Evolutionary conservation across 2,113 vertebrate genomes (phyloP), one percentile per base, ranked within the genome.

Genomic region (Pedetes capensis): DNA sequence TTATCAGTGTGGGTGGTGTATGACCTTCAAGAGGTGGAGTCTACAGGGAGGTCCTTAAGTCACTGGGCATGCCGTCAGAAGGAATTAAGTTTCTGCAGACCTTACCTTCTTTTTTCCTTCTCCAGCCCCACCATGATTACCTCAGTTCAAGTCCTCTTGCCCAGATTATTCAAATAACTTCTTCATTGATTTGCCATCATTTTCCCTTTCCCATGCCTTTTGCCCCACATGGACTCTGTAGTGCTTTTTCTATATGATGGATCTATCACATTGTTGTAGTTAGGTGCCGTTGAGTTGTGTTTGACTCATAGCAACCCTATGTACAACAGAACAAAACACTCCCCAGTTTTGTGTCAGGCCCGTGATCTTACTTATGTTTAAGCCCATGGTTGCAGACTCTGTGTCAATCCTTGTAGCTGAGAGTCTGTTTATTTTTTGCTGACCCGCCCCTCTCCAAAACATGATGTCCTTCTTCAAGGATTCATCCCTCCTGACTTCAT

Each of bases 141-240:
- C 25, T 29, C 13, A 20, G n/a, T 13, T 61, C 86, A 68, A 29
- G 18, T n/a, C 57, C 47, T 53, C 75, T 55, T 51, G 75, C 39
- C 79, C 51, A 53, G 44, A 39, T n/a, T 42, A 64, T 0, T 17
- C 11, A 8, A 39, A n/a, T 17, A 6, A 20, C 47, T 44, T 89
- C 34, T 1, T 69, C 39, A 20, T 1, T 59, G 80, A 66, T 16
- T 5, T 34, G 51, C 59, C 25, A 44, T 14, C 23, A 44, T 49
- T 39, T 29, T 75, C 22, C 32, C 42, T 75, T 32, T 53, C 53
- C 42, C 29, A 16, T 1, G 8, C 44, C n/a, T 2, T 11, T 17
- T 42, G 18, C 81, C 32, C 8, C 0, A 0, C 2, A 11, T 25
- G 61, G 18, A 17, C 20, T 93, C 51, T 34, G 22, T 6, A n/a